Base-by-base conservation (phyloP, 2,888 invertebrate species). In the Trypoxylon attenuatum region DNA sequence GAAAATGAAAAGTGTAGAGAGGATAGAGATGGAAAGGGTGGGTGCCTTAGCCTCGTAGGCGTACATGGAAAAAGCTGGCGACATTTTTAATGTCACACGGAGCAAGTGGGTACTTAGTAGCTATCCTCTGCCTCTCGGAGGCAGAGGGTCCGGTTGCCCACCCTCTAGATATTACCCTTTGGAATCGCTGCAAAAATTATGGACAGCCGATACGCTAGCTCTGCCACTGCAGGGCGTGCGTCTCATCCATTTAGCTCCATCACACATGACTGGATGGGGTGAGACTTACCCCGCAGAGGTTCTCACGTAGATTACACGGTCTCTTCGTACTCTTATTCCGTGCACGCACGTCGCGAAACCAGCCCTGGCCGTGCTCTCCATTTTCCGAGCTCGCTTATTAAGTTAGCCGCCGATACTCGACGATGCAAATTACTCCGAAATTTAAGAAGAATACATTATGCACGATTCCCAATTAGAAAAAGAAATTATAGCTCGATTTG, bases 221-320 rank as follows among this genome's bases (percentile, higher is more conserved):
- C 73, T 77, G 78, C 75, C 65, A 68, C 71, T 73, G 71, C 65
- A 82, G 84, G 76, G 85, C n/a, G 85, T 81, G 83, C 84, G 85
- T 86, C 86, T 86, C 86, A 86, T 87, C 86, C 86, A 87, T 86
- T 87, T 86, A 86, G 85, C 81, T 85, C 85, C 84, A 86, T 86
- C 86, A 84, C 85, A 85, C 86, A 85, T 85, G 84, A 85, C 84
- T 85, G 81, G 84, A 82, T 85, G 85, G 86, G 85, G 86, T 84
- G 85, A 83, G 83, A 81, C 79, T 80, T 79, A 78, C 79, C 79
- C 81, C 79, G 75, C 82, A 84, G 82, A 83, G 82, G 82, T 85
- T 86, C 85, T 85, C 84, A 84, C 85, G 82, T 84, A 82, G 84
- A 84, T 85, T 81, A 84, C n/a, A n/a, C 74, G 49, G 62, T 41